Evolutionary conservation across 2,797 vertebrate species (phyloP), one percentile per base, ranked within the genome.

Genomic region (Antennarius maculatus): DNA sequence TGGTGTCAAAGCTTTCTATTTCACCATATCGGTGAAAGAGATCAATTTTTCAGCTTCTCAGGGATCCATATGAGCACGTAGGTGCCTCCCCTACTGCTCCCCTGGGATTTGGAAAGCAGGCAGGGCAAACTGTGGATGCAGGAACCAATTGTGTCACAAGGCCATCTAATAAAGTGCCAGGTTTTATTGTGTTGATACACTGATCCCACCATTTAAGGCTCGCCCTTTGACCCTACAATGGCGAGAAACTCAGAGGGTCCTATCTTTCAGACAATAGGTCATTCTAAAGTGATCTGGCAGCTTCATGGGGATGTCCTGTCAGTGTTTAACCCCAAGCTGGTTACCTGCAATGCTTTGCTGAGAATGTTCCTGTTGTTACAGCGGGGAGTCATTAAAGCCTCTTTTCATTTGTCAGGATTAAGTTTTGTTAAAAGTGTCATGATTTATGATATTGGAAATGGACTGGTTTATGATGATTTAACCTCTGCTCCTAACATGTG

Each of bases 111-210:
- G 51, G 79, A 76, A 81, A 86, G 81, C 80, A 86, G 90, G 86
- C 82, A 84, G 78, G 89, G 80, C 86, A 92, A 81, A 91, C 87
- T 83, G 81, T 74, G 71, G 91, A 86, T 86, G 84, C 66, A 83
- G 80, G 77, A 76, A 82, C 82, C 79, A 86, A 91, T 90, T 86
- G 87, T 90, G 87, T 88, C 88, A 91, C 86, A 82, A 85, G 88
- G 85, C 86, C 86, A 86, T 91, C 86, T 94, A 93, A 93, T 94
- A 93, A 94, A 94, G 88, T 94, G 94, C 92, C 94, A 93, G 87
- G 83, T 93, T 90, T 94, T 92, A 93, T 95, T 88, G 87, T 92
- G 92, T 94, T 91, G 87, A 91, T 93, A 91, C 92, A 92, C 93
- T 91, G 90, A 93, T 93, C 92, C 90, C 71, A 88, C 85, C 80